Evolutionary conservation across 2,113 vertebrate genomes (phyloP), one percentile per base, ranked within the genome.

Genomic region (Limanda limanda): DNA sequence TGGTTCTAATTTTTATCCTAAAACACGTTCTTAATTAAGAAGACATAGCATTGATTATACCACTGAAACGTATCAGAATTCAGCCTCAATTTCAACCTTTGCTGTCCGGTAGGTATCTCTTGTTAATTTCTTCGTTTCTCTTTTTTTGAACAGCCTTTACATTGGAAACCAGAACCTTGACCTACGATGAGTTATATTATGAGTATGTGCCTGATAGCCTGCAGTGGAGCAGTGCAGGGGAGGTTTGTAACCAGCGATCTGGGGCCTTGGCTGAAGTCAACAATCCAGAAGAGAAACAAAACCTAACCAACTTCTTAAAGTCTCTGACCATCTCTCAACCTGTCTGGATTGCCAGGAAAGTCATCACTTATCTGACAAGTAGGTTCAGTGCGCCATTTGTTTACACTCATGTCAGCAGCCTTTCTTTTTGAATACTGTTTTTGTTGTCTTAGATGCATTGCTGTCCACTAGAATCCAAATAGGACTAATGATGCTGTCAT

Each of bases 301-400:
- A 90, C 55, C 71, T 95, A 3, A 83, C 74, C 54, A 79, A 11
- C 57, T 93, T 92, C 76, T 85, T 95, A 17, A 88, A 79, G 25
- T 93, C 93, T 31, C 21, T 92, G 25, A 93, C 94, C 70, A 89
- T 95, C 82, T 90, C 90, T 52, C 83, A 94, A 55, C 69, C 91
- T 24, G 91, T 94, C 40, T 95, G 95, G 94, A 91, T 94, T 67
- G 90, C 80, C 79, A 84, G 71, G 66, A 90, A 83, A 76, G 66
- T 57, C 21, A 31, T 37, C 42, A 78, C 81, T 47, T 79, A 71
- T 52, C 58, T 51, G 37, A 84, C 63, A 73, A 90, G 94, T 94
- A 88, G 78, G 91, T 91, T 57, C 10, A 59, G 5, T 69, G 9
- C 70, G 21, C 21, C 21, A 40, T 85, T 83, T 73, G n/a, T 56